Conservation (phyloP, 2,888 invertebrate species). For the Xanthorhoe spadicearia region DNA sequence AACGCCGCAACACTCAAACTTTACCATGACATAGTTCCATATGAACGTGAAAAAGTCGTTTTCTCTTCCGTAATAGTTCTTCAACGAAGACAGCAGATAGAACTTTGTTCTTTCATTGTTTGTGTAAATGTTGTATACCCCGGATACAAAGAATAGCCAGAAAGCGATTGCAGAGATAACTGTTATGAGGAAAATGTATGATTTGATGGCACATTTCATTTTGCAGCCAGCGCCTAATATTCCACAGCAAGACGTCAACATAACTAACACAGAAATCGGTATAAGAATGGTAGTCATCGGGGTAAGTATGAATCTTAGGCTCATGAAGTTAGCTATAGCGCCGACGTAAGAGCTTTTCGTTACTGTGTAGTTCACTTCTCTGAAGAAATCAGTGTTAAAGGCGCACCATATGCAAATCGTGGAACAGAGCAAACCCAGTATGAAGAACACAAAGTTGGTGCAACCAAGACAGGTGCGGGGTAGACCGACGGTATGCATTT, state of each 20-base stretch:
- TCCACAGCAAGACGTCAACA: conserved; percentile 75
- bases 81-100: conserved; percentile 57
- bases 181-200: conserved; percentile 70
- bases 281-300: conserved; percentile 68
- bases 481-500: conserved; percentile 72
- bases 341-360: conserved; percentile 65
- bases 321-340: conserved; percentile 66
- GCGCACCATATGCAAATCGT: conserved; percentile 72
- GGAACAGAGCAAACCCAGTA: conserved; percentile 58
- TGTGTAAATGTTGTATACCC: conserved; percentile 69
- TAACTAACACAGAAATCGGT: conserved; percentile 58
- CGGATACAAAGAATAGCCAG: conserved; percentile 70
- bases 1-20: conserved; percentile 73
- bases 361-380: conserved; percentile 72
- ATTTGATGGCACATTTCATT: conserved; percentile 71
- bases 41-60: conserved; percentile 67
- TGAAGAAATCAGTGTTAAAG: conserved; percentile 70
- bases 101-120: conserved; percentile 58
- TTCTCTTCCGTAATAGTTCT: conserved; percentile 65
- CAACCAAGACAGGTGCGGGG: conserved; percentile 77
- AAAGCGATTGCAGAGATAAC: conserved; percentile 57
- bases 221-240: conserved; percentile 73
- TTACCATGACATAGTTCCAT: conserved; percentile 71
- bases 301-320: conserved; percentile 66
- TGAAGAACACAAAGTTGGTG: conserved; percentile 69